A percentile compares a stretch with the other conserved stretches of the same genome.
phyloP scores from a whole-genome alignment of 1,140 invertebrate genomes.

The Leptinotarsa defecta region DNA sequence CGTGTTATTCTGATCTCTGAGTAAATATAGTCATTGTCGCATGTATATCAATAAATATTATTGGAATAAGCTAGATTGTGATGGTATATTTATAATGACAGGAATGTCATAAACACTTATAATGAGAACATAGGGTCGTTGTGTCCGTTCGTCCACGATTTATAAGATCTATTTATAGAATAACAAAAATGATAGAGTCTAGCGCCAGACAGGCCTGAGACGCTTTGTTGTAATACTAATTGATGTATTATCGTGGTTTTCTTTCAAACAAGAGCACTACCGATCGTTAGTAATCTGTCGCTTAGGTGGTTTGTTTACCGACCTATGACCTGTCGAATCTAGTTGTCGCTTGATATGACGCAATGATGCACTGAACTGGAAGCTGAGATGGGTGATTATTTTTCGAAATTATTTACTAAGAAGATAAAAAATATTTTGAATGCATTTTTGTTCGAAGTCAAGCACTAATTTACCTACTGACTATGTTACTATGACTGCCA shows the following conservation, averaged over 20 bases:
- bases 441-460: no score
- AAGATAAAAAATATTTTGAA: no score
- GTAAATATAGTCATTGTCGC: conserved; percentile 8
- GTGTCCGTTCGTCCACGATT: not conserved
- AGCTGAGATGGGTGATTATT: no score
- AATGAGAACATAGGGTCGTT: conserved; percentile 23
- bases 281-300: not conserved
- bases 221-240: conserved; percentile 18
- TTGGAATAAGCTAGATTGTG: conserved; percentile 17
- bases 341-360: no score
- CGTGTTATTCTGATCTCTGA: not conserved
- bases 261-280: not conserved
- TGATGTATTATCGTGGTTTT: conserved; percentile 18
- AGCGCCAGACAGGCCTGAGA: conserved; percentile 20
- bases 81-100: conserved; percentile 21
- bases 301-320: no score
- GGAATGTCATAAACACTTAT: conserved; percentile 22
- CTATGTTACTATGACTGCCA: no score
- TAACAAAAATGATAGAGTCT: conserved; percentile 13
- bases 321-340: no score
- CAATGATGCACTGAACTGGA: no score
- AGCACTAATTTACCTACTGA: no score
- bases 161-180: conserved; percentile 10
- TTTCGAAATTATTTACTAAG: no score
- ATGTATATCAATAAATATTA: conserved; percentile 8